A percentile compares a stretch with the other conserved stretches of the same genome.
Evolutionary conservation across 2,888 invertebrate species (phyloP).

Genomic region (Lysandra coridon): DNA sequence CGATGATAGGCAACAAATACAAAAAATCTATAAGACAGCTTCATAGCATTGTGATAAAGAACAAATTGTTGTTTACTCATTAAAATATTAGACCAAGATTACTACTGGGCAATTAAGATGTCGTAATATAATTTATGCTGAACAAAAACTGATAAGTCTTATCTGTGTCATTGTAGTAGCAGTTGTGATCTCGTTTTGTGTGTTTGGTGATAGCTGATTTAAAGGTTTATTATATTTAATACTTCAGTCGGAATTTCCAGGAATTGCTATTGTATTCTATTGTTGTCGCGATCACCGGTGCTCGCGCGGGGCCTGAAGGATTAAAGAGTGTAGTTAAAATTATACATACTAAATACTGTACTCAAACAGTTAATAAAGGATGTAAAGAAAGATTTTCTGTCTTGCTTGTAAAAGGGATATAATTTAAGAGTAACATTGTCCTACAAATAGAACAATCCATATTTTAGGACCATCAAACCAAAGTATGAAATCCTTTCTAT

Average conservation of each 20-base stretch:
- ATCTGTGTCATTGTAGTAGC: conserved; percentile 39
- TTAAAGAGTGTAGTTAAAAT: background rate
- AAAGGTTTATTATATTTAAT: background rate
- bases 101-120: conserved; percentile 14
- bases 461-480: no score
- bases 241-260: no score
- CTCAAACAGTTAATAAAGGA: no score
- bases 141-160: conserved; percentile 17
- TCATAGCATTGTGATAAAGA: background rate
- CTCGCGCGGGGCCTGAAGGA: no score
- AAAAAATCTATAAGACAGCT: background rate
- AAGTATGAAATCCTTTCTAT: no score
- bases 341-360: no score
- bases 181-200: conserved; percentile 44
- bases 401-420: background rate
- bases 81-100: conserved; percentile 14
- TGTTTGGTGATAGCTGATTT: background rate
- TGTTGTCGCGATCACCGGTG: no score
- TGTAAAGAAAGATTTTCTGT: no score
- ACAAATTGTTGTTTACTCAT: background rate
- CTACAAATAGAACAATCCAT: no score
- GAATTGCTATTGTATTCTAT: no score
- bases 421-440: no score
- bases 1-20: background rate
- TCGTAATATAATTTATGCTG: background rate